Base-by-base conservation (phyloP, 1,140 invertebrate species). In the Camponotus pennsylvanicus region DNA sequence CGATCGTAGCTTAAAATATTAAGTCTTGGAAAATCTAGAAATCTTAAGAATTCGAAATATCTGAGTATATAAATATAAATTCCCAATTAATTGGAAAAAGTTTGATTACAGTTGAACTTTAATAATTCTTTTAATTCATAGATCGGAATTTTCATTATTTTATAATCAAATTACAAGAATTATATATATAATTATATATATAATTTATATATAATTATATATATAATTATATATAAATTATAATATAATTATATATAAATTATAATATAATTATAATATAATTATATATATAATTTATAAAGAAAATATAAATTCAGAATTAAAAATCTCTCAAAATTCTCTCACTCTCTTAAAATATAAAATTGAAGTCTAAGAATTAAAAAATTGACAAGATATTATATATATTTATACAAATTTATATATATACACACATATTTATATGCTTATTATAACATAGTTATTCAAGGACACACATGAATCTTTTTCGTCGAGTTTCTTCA, bases 331-430 rank as follows among this genome's bases (percentile, higher is more conserved):
- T 27, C 27, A 27, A 27, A 27, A 63, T 77, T 6, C 3, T 37
- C 4, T 49, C 0, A 49, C 11, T 52, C 9, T 59, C 37, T 40
- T 6, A 6, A 40, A 40, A 40, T 40, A 40, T 40, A 40, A 40
- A 40, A 40, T 4, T 21, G 2, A 59, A 21, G 9, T 59, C 6
- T 49, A 52, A 3, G 5, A 52, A 52, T 64, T 45, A 77, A 77
- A 1, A 27, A 61, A 63, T 63, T 76, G 15, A 27, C 7, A 40
- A 42, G 18, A 40, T 76, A 42, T 34, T 73, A 21, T 21, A 71
- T 21, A 11, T 9, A 71, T 52, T 66, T 6, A n/a, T 34, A 64
- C 21, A 66, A 78, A 78, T 66, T 78, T 21, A 21, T 21, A 21
- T 21, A 21, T 0, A 27, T 27, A 27, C 5, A 7, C 7, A 13